Percentiles rank a stretch among this genome's conserved stretches.
Conservation (phyloP, 1,140 invertebrate genomes). For the Brachionus rubens region DNA sequence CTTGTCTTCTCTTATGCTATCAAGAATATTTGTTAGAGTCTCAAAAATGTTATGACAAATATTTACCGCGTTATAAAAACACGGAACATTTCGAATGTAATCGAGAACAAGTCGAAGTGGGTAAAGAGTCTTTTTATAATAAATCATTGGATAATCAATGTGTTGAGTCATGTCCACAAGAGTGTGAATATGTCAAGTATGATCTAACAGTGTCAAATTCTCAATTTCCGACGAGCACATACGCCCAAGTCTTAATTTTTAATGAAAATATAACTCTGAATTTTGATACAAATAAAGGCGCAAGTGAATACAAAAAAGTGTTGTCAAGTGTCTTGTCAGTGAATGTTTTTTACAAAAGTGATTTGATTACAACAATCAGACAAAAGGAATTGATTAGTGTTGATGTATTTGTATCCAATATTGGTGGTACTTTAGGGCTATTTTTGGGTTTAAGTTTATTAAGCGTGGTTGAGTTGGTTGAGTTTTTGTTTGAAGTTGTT, state of each 20-base stretch:
- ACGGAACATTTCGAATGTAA: neutral
- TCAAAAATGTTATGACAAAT: constrained; percentile 12
- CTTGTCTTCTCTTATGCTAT: constrained; percentile 20
- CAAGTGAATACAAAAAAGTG: neutral
- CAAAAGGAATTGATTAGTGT: neutral
- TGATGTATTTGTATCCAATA: constrained; percentile 5
- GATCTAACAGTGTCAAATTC: constrained; percentile 6
- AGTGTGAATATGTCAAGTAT: constrained; percentile 26
- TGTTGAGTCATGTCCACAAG: neutral
- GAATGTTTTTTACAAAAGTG: constrained; percentile 10
- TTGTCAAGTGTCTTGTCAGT: neutral
- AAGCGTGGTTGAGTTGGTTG: constrained; percentile 2
- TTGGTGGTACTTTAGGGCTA: constrained; percentile 25
- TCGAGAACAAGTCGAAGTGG: neutral
- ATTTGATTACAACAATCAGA: constrained; percentile 13
- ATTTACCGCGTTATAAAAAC: neutral
- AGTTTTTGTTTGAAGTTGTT: constrained; percentile 21
- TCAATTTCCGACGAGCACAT: constrained; percentile 3
- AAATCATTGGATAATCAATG: neutral
- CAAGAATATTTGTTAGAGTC: constrained; percentile 12
- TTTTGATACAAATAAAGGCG: neutral
- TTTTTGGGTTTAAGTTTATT: constrained; percentile 35
- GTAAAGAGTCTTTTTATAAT: neutral
- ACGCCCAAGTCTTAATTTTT: neutral
- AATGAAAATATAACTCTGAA: constrained; percentile 20